Evolutionary conservation across 2,797 vertebrate species (phyloP), one percentile per base, ranked within the genome.

Genomic region (Thamnophis elegans): DNA sequence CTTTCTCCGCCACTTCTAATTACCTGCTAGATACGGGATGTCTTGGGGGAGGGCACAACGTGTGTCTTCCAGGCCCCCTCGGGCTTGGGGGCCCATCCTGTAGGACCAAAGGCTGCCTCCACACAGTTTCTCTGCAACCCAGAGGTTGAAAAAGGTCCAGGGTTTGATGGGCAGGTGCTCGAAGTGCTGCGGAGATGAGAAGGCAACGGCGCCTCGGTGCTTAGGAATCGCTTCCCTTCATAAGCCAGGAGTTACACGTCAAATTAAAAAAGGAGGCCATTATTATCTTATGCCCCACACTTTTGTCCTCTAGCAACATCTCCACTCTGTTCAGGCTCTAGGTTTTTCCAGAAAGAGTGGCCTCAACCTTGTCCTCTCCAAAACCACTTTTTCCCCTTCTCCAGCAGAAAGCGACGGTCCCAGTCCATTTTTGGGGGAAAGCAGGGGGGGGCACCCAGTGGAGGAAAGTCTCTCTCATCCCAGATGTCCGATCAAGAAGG

Each of bases 251-350:
- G 7, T 4, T 42, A 5, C 73, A 47, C 73, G 22, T 42, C 9
- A 9, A 10, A 1, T 4, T 10, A 22, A 42, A 10, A 4, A 78
- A 78, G 18, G 42, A 42, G 68, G 20, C 73, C 73, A 26, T 26
- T 18, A 10, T 42, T 18, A 20, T 20, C 32, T 42, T 22, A 42
- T 4, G 32, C 16, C 36, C 36, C 73, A n/a, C n/a, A 5, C 42
- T 47, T 9, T 47, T 12, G 73, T 25, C 73, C 36, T 25, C 36
- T 32, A 1, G 14, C 1, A 73, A 62, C 36, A 78, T 42, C 3
- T 22, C 10, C 42, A 5, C 42, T 5, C 10, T 0, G 9, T 82
- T 25, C 4, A 25, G 10, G 12, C 1, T 1, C 22, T 12, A 2
- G 1, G 47, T 82, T 47, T 47, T 42, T 25, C 7, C 7, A 36